Base-by-base conservation (phyloP, 2,113 vertebrate genomes). In the Bothrops jararaca region DNA sequence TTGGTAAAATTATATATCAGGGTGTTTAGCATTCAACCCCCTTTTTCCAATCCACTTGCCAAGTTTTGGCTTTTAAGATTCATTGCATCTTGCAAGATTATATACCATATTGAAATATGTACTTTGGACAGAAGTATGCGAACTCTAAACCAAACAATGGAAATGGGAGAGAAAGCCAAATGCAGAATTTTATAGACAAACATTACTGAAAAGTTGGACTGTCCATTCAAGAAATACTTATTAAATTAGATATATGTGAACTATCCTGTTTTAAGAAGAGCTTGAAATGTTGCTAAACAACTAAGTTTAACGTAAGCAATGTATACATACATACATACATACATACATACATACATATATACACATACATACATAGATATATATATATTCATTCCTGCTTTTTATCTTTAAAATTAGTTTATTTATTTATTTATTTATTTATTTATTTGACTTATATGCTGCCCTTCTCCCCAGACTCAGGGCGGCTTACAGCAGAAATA, bases 221-320 rank as follows among this genome's bases (percentile, higher is more conserved):
- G 22, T 85, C 20, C 39, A 88, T 69, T 93, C 93, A 0, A 85
- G 50, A 85, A 58, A n/a, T 20, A 50, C 39, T 5, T 86, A 42
- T 15, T 34, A 23, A 34, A 42, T 15, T 64, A 64, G 0, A 45
- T 91, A 89, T 95, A 90, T 45, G 45, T 92, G 54, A 92, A 69
- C 93, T 6, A 6, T 22, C 74, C 34, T 56, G 29, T 11, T 48
- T 34, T 94, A 95, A 93, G 39, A 91, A 48, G 89, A 74, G 91
- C 57, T 93, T 91, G 91, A 95, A 94, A 95, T 93, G 93, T 92
- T 58, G 95, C 93, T 94, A 93, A 93, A 69, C 88, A 95, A 95
- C 94, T 34, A 85, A 57, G 13, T 92, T 54, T 34, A 57, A 85
- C 50, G 64, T 48, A 92, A 42, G 22, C 42, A 34, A 10, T 50